A percentile compares a stretch with the other conserved stretches of the same genome.
Conservation (phyloP, 2,113 vertebrate species). For the Xerus inauris region DNA sequence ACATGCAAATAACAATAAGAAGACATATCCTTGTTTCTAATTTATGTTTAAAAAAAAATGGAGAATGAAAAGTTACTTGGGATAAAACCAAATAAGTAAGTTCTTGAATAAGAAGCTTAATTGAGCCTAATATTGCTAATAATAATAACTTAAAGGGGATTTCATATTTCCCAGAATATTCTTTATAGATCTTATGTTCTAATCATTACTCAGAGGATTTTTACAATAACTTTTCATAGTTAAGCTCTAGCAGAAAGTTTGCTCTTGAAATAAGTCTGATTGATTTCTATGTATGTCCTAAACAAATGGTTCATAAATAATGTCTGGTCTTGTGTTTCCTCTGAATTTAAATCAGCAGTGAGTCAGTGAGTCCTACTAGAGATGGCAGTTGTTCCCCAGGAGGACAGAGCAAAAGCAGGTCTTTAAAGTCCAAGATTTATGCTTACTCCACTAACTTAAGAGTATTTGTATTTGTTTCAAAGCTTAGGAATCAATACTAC, state of each 20-base stretch:
- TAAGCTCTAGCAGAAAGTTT: not conserved
- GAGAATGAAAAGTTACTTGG: not conserved
- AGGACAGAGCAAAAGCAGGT: not conserved
- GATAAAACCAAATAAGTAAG: not conserved
- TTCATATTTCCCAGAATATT: not conserved
- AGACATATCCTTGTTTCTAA: not conserved
- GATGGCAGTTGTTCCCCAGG: not conserved
- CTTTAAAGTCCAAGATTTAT: not conserved
- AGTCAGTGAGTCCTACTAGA: not conserved
- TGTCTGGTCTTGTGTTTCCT: not conserved
- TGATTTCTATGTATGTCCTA: not conserved
- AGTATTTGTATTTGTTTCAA: not conserved
- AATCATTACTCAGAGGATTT: not conserved
- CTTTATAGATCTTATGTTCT: not conserved
- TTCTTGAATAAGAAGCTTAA: not conserved
- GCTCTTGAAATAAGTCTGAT: not conserved
- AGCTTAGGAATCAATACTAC: not conserved
- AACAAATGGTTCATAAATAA: not conserved
- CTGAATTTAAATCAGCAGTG: not conserved
- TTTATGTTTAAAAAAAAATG: not conserved
- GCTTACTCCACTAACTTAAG: not conserved
- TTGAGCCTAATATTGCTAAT: not conserved
- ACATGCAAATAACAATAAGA: not conserved
- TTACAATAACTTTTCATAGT: not conserved
- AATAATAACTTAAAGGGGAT: not conserved